Evolutionary conservation across 2,888 invertebrate genomes (phyloP).

Genomic region (Acanthoscelides obtectus): DNA sequence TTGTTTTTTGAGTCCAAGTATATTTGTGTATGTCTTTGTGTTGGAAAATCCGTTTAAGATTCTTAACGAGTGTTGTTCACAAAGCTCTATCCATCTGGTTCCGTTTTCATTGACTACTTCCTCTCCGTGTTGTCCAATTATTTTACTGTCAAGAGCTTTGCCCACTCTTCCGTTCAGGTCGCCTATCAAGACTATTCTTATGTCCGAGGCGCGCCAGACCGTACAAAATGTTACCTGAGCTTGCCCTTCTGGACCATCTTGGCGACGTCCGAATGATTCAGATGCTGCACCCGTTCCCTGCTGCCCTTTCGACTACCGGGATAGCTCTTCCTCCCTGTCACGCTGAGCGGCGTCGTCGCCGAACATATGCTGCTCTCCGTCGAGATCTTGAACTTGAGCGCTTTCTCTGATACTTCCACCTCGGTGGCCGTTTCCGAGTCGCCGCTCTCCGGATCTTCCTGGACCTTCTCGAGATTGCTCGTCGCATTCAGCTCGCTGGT

Average conservation of each 20-base stretch:
- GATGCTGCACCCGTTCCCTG: conserved; percentile 53
- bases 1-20: too few relatives aligned
- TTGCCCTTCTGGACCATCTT: conserved; percentile 50
- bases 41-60: too few relatives aligned
- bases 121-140: too few relatives aligned
- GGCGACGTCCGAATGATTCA: conserved; percentile 47
- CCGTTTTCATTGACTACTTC: too few relatives aligned
- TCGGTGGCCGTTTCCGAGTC: conserved; percentile 61
- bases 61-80: too few relatives aligned
- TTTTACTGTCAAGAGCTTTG: too few relatives aligned
- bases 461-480: conserved; percentile 48
- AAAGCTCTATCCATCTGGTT: too few relatives aligned
- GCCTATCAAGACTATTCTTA: too few relatives aligned
- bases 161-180: too few relatives aligned
- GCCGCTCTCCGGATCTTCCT: conserved; percentile 56
- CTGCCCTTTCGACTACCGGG: conserved; percentile 67
- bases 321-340: conserved; percentile 56
- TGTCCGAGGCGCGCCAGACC: too few relatives aligned
- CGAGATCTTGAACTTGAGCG: conserved; percentile 71
- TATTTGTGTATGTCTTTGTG: too few relatives aligned
- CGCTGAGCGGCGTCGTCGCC: conserved; percentile 32
- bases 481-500: conserved; percentile 8
- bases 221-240: conserved; percentile 40
- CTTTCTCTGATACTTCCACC: conserved; percentile 69
- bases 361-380: conserved; percentile 55